These are phyloP conservation scores for Camarhynchus parvulus DNA, from an alignment of 2,113 vertebrate genomes.

Conservation along the genomic window DNA sequence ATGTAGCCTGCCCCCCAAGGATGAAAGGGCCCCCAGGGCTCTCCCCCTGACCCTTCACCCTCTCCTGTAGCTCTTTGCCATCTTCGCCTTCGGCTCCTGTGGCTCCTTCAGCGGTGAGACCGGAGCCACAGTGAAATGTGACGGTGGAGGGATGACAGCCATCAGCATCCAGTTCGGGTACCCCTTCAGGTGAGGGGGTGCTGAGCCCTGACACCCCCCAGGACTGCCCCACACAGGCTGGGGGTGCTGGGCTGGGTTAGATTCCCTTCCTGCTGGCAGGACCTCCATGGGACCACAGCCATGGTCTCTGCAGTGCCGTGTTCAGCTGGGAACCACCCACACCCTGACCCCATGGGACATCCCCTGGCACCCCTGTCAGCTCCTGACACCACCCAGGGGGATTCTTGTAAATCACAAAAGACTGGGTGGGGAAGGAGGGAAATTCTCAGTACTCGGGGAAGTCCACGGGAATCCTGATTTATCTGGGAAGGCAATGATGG, in stretches of 20 bases:
- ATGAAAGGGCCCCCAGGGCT: neutral
- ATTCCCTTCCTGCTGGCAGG: neutral
- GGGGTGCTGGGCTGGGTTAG: neutral
- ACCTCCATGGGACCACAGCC: neutral
- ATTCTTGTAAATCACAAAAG: neutral
- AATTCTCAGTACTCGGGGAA: neutral
- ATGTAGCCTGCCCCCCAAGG: neutral
- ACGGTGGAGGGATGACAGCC: neutral
- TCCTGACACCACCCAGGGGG: accelerated
- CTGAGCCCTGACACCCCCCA: neutral
- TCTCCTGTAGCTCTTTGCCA: slow-evolving; percentile 85
- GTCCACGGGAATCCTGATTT: neutral
- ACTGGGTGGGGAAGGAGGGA: neutral
- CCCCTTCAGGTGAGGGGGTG: slow-evolving; percentile 87
- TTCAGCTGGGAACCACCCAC: neutral
- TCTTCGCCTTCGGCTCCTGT: slow-evolving; percentile 93
- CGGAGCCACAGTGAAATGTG: slow-evolving; percentile 80
- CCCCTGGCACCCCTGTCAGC: neutral
- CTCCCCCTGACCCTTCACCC: neutral
- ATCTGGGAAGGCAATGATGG: neutral
- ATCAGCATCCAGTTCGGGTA: slow-evolving; percentile 83
- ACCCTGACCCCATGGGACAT: neutral
- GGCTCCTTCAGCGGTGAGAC: slow-evolving; percentile 86
- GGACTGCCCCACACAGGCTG: accelerated
- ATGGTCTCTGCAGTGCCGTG: accelerated